These are phyloP conservation scores for Coracopsis vasa DNA, from an alignment of 2,113 vertebrate species.

Conservation along the genomic window DNA sequence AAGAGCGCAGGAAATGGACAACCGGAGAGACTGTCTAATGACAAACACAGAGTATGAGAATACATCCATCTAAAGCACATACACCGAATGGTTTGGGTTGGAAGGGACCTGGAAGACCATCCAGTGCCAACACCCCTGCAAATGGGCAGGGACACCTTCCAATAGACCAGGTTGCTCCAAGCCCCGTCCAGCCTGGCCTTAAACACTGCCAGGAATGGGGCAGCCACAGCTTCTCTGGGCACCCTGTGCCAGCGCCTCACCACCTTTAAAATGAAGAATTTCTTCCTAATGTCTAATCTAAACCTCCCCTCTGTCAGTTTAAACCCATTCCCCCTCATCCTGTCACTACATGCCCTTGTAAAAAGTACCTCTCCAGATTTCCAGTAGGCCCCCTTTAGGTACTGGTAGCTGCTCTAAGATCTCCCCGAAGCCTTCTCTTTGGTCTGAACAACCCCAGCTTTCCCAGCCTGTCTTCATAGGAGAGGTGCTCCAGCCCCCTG, in stretches of 20 bases:
- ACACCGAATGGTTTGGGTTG: neutral
- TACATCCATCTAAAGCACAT: fast-evolving
- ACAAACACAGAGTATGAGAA: neutral
- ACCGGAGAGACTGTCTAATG: no score
- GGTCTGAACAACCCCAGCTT: neutral
- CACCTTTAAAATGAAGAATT: neutral
- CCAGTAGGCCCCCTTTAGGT: neutral
- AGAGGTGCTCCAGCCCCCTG: neutral
- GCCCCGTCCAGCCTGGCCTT: neutral
- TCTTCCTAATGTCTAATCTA: neutral
- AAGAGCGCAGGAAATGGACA: neutral
- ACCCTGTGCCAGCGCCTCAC: neutral
- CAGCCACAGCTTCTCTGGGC: neutral
- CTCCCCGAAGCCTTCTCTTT: neutral
- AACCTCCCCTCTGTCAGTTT: neutral
- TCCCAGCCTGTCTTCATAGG: neutral
- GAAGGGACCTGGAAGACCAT: neutral
- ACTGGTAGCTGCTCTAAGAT: neutral
- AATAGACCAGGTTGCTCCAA: neutral
- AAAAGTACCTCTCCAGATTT: neutral
- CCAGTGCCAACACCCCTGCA: neutral
- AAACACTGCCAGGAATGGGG: neutral
- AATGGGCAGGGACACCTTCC: neutral
- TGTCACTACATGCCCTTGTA: neutral
- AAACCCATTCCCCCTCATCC: neutral